Percentiles rank a stretch among this genome's conserved stretches.
These are phyloP conservation scores for Hirudinaria manillensis DNA, from an alignment of 2,888 invertebrate species.

Conservation along the genomic window DNA sequence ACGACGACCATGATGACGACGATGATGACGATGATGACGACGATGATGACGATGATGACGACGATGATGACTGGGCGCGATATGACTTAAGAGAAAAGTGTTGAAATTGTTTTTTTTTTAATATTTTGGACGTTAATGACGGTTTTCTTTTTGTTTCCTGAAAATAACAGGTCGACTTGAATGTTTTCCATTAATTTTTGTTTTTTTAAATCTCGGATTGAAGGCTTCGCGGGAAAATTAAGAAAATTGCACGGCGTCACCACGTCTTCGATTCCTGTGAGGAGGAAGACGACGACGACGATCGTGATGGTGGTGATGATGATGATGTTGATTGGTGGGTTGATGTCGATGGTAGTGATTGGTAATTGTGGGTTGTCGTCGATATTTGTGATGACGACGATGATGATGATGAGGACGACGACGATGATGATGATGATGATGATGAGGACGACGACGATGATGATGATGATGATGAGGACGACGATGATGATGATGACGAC, in stretches of 20 bases:
- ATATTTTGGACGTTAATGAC: too few species aligned
- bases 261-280: too few species aligned
- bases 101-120: too few species aligned
- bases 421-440: slow-evolving; percentile 5
- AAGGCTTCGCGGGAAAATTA: too few species aligned
- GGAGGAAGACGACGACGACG: slow-evolving; percentile 10
- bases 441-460: not conserved
- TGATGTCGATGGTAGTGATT: not conserved
- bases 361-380: not conserved
- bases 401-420: not conserved
- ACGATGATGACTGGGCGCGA: not conserved
- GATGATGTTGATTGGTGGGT: not conserved
- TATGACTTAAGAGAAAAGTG: too few species aligned
- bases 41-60: not conserved
- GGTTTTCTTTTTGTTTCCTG: too few species aligned
- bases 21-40: not conserved
- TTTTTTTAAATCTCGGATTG: too few species aligned
- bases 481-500: slow-evolving; percentile 4
- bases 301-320: not conserved
- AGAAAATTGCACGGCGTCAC: too few species aligned
- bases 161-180: too few species aligned
- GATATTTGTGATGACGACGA: slow-evolving; percentile 3
- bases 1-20: slow-evolving; percentile 1
- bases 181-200: too few species aligned
- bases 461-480: slow-evolving; percentile 6